These are phyloP conservation scores for Pedionomus torquatus DNA, from an alignment of 2,113 vertebrate species.

Conservation along the genomic window DNA sequence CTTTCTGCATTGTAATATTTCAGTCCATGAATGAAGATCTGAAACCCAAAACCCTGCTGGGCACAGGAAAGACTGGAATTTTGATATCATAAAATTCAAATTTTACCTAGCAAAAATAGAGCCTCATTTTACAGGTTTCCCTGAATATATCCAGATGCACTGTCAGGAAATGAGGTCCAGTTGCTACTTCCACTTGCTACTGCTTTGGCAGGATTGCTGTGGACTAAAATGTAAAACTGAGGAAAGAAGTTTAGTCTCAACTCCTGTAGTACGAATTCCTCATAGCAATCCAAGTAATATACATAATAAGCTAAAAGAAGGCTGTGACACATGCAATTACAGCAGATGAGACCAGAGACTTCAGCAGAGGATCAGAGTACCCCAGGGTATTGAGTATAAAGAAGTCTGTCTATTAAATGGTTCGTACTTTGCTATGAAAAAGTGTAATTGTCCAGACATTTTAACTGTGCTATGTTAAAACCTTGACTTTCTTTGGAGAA, in stretches of 20 bases:
- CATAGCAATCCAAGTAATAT: conserved; percentile 29
- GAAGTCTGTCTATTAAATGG: conserved; percentile 21
- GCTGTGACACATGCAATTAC: conserved; percentile 47
- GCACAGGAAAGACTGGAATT: not conserved
- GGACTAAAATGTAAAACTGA: not conserved
- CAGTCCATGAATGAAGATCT: not conserved
- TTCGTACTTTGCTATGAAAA: conserved; percentile 13
- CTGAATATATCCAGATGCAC: not conserved
- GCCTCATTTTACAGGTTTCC: not conserved
- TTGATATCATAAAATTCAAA: not conserved
- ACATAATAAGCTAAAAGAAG: conserved; percentile 56
- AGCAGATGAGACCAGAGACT: conserved; percentile 38
- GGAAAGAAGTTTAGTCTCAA: not conserved
- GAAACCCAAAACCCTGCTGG: not conserved
- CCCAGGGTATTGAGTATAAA: conserved; percentile 8
- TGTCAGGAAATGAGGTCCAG: not conserved
- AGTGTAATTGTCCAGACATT: conserved; percentile 1
- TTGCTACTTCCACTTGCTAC: not conserved
- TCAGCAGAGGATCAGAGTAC: not conserved
- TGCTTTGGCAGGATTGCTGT: not conserved
- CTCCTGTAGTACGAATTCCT: conserved; percentile 10
- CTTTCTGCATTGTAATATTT: not conserved
- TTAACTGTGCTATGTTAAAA: not conserved
- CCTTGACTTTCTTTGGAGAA: not conserved
- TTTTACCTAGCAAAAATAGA: not conserved